Percentiles rank a stretch among this genome's conserved stretches.
Conservation (phyloP, 1,140 invertebrate genomes). For the Ctenoplectra terminalis region DNA sequence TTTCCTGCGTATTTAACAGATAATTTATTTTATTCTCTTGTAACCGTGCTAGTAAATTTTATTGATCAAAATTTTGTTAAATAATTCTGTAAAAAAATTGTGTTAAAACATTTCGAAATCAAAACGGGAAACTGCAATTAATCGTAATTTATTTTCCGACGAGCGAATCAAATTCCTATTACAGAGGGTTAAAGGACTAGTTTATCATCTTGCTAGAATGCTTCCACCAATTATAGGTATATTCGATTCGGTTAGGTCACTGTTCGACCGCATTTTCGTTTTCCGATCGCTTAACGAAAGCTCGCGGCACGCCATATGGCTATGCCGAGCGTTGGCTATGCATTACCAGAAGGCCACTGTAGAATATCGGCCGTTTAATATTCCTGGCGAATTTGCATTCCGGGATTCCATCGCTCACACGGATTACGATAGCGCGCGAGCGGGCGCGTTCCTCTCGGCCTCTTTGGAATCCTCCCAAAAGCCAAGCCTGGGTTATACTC, state of each 20-base stretch:
- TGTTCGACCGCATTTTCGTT: slow-evolving; percentile 5
- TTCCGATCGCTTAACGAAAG: neutral
- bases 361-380: slow-evolving; percentile 56
- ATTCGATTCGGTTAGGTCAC: neutral
- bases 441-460: slow-evolving; percentile 42
- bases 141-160: too few relatives aligned
- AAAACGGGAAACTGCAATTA: too few relatives aligned
- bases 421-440: slow-evolving; percentile 38
- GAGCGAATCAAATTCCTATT: too few relatives aligned
- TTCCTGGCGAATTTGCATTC: slow-evolving; percentile 54
- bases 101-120: too few relatives aligned
- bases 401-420: slow-evolving; percentile 53
- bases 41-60: too few relatives aligned
- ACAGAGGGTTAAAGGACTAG: too few relatives aligned
- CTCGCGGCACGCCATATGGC: neutral
- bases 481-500: slow-evolving; percentile 5
- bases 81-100: too few relatives aligned
- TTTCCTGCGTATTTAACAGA: too few relatives aligned
- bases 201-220: too few relatives aligned
- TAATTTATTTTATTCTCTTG: too few relatives aligned
- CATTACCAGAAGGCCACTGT: slow-evolving; percentile 24
- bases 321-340: neutral
- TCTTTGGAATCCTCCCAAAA: slow-evolving; percentile 57
- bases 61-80: too few relatives aligned
- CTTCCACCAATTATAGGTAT: neutral